These are phyloP conservation scores for Oryzias curvinotus DNA, from an alignment of 2,113 vertebrate species.

Conservation along the genomic window DNA sequence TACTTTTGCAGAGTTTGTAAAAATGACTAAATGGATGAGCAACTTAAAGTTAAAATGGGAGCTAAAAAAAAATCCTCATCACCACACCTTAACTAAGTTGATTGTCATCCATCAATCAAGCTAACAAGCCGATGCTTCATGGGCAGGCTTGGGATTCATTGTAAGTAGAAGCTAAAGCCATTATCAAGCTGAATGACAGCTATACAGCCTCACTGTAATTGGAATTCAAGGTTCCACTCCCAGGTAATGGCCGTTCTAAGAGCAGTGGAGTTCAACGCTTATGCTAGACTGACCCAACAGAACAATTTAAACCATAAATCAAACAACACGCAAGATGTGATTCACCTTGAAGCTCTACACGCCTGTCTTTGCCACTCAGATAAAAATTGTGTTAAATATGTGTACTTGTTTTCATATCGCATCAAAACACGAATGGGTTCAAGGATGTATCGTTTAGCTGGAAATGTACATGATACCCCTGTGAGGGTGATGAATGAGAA, in stretches of 20 bases:
- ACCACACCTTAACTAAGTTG: constrained; percentile 27
- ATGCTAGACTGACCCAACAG: constrained; percentile 39
- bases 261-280: constrained; percentile 44
- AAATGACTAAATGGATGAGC: background rate
- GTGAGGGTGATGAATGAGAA: constrained; percentile 8
- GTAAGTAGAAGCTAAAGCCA: constrained; percentile 45
- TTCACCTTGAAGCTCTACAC: constrained; percentile 60
- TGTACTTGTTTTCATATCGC: constrained; percentile 33
- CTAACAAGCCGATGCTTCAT: constrained; percentile 32
- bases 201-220: constrained; percentile 58
- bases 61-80: background rate
- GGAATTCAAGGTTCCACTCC: constrained; percentile 56
- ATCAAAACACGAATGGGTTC: constrained; percentile 28
- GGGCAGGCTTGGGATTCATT: constrained; percentile 20
- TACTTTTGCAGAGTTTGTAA: background rate
- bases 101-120: constrained; percentile 56
- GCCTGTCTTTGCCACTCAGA: constrained; percentile 48
- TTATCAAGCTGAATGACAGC: constrained; percentile 60
- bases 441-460: constrained; percentile 14
- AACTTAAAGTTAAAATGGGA: background rate
- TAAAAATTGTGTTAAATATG: constrained; percentile 37
- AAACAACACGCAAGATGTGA: constrained; percentile 45
- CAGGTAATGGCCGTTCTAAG: constrained; percentile 59
- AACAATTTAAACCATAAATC: constrained; percentile 68
- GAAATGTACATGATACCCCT: constrained; percentile 3